phyloP scores from a whole-genome alignment of 35 echinoderm and acorn worm genomes.

The Heliocidaris tuberculata region DNA sequence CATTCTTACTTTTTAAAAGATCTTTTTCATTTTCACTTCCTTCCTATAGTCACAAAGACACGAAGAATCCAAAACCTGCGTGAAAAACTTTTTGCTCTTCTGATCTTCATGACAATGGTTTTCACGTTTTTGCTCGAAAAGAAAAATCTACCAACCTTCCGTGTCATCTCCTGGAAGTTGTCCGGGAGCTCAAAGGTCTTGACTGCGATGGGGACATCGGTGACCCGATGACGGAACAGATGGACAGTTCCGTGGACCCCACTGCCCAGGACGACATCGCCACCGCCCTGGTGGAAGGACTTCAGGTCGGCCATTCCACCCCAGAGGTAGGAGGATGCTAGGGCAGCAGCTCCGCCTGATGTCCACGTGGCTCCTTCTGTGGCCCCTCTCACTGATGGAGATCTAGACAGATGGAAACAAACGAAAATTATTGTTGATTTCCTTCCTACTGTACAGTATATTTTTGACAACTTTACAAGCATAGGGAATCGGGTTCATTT shows the following conservation, averaged over 20 bases:
- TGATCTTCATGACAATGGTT: neutral
- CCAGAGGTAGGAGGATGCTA: neutral
- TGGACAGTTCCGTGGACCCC: conserved; percentile 20
- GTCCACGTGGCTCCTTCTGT: neutral
- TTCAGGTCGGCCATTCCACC: neutral
- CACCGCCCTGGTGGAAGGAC: conserved; percentile 19
- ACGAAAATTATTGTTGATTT: neutral
- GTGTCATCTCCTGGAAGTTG: neutral
- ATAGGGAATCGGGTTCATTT: neutral
- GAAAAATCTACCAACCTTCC: neutral
- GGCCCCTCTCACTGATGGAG: neutral
- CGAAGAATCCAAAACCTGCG: neutral
- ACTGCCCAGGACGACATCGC: conserved; percentile 15
- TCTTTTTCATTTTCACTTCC: neutral
- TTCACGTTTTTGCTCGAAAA: neutral
- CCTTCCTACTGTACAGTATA: neutral
- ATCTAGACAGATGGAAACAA: neutral
- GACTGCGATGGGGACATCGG: neutral
- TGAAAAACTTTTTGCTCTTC: neutral
- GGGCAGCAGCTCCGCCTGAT: neutral
- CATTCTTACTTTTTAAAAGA: neutral
- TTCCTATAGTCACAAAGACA: neutral
- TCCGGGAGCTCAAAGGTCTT: neutral
- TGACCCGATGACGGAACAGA: neutral
- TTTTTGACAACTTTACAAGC: neutral